Evolutionary conservation across 2,113 vertebrate genomes (phyloP).

Genomic region (Aegithalos caudatus): DNA sequence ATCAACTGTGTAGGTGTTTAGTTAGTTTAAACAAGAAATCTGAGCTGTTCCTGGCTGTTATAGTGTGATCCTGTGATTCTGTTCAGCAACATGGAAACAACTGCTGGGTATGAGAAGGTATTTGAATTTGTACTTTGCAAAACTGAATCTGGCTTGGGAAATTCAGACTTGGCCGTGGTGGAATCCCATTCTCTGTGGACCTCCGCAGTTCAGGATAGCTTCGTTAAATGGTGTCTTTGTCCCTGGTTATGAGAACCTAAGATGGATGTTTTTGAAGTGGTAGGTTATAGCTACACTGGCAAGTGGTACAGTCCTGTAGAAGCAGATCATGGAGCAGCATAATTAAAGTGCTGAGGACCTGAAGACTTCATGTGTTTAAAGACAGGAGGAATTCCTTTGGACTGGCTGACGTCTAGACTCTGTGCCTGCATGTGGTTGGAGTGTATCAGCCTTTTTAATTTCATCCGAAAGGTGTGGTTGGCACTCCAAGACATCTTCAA

Average conservation of each 20-base stretch:
- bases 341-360: conserved; percentile 11
- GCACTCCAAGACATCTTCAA: not conserved
- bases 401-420: conserved; percentile 48
- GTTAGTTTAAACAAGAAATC: not conserved
- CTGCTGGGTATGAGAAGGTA: not conserved
- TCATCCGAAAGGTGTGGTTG: conserved; percentile 41
- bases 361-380: not conserved
- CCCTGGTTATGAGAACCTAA: not conserved
- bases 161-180: not conserved
- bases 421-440: conserved; percentile 35
- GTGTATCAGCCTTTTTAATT: conserved; percentile 38
- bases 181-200: not conserved
- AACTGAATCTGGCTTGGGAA: not conserved
- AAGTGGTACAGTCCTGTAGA: not conserved
- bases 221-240: not conserved
- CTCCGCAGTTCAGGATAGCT: not conserved
- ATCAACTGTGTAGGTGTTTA: not conserved
- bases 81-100: not conserved
- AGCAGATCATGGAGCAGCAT: not conserved
- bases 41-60: not conserved
- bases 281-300: not conserved
- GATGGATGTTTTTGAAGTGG: not conserved
- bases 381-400: conserved; percentile 17
- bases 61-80: not conserved
- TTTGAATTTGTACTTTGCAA: not conserved